Evolutionary conservation across 2,888 invertebrate species (phyloP), one percentile per base, ranked within the genome.

Genomic region (Drosophila atripex): DNA sequence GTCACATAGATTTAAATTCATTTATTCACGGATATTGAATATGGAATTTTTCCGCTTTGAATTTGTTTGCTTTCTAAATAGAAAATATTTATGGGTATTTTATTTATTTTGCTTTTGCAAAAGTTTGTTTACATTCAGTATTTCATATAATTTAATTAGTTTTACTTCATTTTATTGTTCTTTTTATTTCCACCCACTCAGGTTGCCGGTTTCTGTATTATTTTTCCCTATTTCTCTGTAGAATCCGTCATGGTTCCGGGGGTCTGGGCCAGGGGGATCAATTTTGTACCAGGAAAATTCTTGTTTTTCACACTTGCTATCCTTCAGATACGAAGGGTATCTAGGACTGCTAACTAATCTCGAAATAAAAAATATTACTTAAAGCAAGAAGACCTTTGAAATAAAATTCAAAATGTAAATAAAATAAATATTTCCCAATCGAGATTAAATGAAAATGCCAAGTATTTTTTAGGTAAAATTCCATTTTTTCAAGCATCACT

Each of bases 61-160:
- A 68, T 68, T 57, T 63, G 41, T 57, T 57, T 63, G 35, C 32
- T 28, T 47, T 71, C 75, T 66, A 9, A 28, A 28, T 83, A 64
- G 70, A 79, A 82, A 85, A 74, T 86, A 82, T 83, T 77, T 83
- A 83, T 79, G 80, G 75, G 3, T 54, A 49, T 71, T 78, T 82
- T 71, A 72, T 83, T 75, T 83, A 64, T 70, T 66, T 55, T 69
- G 65, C 55, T 70, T 65, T 58, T 55, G 28, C 55, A 23, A 9
- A 21, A 49, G 21, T 51, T 75, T 86, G 80, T 77, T 86, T 86
- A 77, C 76, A 73, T 76, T 84, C 71, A 6, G 53, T 68, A 83
- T 77, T 79, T 75, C 64, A 86, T 86, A 80, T 84, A 82, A 82
- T 82, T 82, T 76, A 84, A 82, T 82, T 82, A 84, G 87, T 80